These are phyloP conservation scores for Acromyrmex heyeri DNA, from an alignment of 1,140 invertebrate genomes.

Conservation along the genomic window DNA sequence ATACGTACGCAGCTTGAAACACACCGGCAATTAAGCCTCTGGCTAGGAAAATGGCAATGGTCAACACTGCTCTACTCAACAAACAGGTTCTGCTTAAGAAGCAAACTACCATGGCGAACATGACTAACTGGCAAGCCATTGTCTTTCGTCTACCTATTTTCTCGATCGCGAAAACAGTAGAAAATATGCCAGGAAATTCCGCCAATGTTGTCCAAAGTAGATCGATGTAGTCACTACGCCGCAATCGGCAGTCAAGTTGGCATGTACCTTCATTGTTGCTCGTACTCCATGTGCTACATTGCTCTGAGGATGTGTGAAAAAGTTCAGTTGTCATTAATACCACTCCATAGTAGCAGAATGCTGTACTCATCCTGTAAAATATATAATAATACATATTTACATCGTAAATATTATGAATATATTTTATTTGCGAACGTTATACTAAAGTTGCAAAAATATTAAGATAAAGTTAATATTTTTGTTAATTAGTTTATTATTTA, in stretches of 20 bases:
- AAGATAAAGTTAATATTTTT: not conserved
- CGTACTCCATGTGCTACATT: constrained; percentile 82
- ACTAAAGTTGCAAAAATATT: too few relatives aligned
- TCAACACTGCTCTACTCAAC: constrained; percentile 92
- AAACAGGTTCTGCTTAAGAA: constrained; percentile 88
- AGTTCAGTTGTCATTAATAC: constrained; percentile 98
- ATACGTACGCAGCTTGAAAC: constrained; percentile 98
- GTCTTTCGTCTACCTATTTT: constrained; percentile 96
- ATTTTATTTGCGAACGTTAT: not conserved
- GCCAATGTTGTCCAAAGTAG: constrained; percentile 97
- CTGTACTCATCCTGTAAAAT: constrained; percentile 94
- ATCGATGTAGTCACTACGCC: constrained; percentile 96
- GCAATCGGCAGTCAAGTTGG: constrained; percentile 91
- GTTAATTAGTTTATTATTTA: constrained; percentile 82
- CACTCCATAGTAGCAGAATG: constrained; percentile 98
- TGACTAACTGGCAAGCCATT: constrained; percentile 96
- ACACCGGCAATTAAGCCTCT: constrained; percentile 97
- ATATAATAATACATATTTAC: constrained; percentile 1
- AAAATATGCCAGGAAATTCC: constrained; percentile 98
- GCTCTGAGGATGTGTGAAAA: constrained; percentile 90
- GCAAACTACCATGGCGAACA: constrained; percentile 94
- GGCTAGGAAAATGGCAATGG: constrained; percentile 95
- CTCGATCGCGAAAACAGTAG: constrained; percentile 97
- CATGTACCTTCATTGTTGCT: constrained; percentile 79
- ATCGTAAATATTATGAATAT: constrained; percentile 7